phyloP scores from a whole-genome alignment of 2,113 vertebrate genomes.

The Bos taurus region ARS-UCD2.0 NC_037352.1:11209001-11209500 shows the following conservation, averaged over 20 bases:
- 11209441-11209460: constrained; percentile 94
- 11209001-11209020: neutral
- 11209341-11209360: fast-evolving
- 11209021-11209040: neutral
- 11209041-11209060: neutral
- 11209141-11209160: neutral
- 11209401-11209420: constrained; percentile 98
- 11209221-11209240: neutral
- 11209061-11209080: neutral
- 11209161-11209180: neutral
- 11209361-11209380: neutral
- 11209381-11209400: constrained; percentile 75
- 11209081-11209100: neutral
- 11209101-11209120: neutral
- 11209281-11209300: neutral
- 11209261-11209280: fast-evolving
- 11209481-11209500: constrained; percentile 91
- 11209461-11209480: constrained; percentile 96
- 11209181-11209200: neutral
- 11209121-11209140: neutral
- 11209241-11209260: fast-evolving
- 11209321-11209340: fast-evolving
- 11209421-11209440: constrained; percentile 94
- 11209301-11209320: fast-evolving
- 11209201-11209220: neutral